phyloP scores from a whole-genome alignment of 2,113 vertebrate species.

The Rynchops niger region DNA sequence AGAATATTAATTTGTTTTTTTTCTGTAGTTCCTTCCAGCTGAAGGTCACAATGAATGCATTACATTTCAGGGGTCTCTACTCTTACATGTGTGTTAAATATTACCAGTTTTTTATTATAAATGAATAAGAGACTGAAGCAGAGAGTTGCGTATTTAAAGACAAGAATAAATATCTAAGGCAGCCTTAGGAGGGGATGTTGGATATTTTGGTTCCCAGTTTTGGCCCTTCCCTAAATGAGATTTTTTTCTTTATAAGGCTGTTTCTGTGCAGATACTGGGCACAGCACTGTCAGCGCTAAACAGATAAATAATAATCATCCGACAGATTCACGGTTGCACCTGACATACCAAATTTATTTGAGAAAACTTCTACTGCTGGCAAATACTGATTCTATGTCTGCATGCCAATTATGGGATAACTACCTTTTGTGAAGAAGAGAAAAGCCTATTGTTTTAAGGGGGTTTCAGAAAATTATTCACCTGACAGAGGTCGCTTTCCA shows the following conservation, averaged over 20 bases:
- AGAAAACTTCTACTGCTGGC: conserved; percentile 34
- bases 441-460: conserved; percentile 24
- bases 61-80: not conserved
- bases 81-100: conserved; percentile 19
- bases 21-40: not conserved
- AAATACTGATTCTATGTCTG: not conserved
- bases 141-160: conserved; percentile 10
- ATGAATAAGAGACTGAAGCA: conserved; percentile 8
- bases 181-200: not conserved
- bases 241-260: not conserved
- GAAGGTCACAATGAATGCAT: conserved; percentile 39
- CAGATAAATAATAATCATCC: conserved; percentile 7
- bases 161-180: not conserved
- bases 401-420: conserved; percentile 8
- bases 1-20: conserved; percentile 48
- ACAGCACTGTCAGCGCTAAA: not conserved
- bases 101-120: not conserved
- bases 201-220: not conserved
- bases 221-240: not conserved
- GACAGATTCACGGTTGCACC: not conserved
- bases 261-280: not conserved
- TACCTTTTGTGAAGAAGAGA: conserved; percentile 9
- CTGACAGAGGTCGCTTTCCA: conserved; percentile 32
- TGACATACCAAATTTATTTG: conserved; percentile 13
- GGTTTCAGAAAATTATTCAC: conserved; percentile 15